Evolutionary conservation across 2,113 vertebrate species (phyloP).

Genomic region (Opisthocomus hoazin): DNA sequence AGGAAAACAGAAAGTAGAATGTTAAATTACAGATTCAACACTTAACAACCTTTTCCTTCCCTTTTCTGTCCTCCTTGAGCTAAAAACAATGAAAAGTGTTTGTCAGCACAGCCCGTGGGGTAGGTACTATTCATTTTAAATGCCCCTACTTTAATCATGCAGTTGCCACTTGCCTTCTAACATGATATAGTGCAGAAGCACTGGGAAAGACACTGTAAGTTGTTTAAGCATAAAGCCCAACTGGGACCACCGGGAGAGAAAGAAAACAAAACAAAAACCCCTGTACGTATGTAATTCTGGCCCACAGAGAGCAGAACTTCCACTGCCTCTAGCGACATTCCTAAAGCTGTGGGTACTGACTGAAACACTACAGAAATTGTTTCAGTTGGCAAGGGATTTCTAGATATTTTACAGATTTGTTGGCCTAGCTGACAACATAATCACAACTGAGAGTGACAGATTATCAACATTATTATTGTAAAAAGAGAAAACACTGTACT

Average conservation of each 20-base stretch:
- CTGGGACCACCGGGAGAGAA: slow-evolving; percentile 44
- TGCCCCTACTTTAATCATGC: slow-evolving; percentile 76
- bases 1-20: slow-evolving; percentile 53
- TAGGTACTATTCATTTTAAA: slow-evolving; percentile 60
- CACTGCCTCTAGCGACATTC: slow-evolving; percentile 58
- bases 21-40: background rate
- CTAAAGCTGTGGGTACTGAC: slow-evolving; percentile 50
- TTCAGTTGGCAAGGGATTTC: slow-evolving; percentile 65
- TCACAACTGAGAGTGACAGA: slow-evolving; percentile 72
- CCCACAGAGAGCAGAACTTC: slow-evolving; percentile 39
- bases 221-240: slow-evolving; percentile 69
- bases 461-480: slow-evolving; percentile 70
- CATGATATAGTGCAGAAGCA: slow-evolving; percentile 73
- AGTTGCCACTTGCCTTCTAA: slow-evolving; percentile 59
- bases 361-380: slow-evolving; percentile 70
- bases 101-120: slow-evolving; percentile 55
- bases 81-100: background rate
- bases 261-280: slow-evolving; percentile 19
- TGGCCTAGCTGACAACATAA: slow-evolving; percentile 74
- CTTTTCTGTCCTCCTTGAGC: background rate
- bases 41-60: background rate
- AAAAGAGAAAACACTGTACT: slow-evolving; percentile 60
- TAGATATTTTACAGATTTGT: slow-evolving; percentile 77
- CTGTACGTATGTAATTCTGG: slow-evolving; percentile 16
- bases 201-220: slow-evolving; percentile 36